Evolutionary conservation across 2,797 vertebrate genomes (phyloP).

Genomic region (Glyptemys insculpta): DNA sequence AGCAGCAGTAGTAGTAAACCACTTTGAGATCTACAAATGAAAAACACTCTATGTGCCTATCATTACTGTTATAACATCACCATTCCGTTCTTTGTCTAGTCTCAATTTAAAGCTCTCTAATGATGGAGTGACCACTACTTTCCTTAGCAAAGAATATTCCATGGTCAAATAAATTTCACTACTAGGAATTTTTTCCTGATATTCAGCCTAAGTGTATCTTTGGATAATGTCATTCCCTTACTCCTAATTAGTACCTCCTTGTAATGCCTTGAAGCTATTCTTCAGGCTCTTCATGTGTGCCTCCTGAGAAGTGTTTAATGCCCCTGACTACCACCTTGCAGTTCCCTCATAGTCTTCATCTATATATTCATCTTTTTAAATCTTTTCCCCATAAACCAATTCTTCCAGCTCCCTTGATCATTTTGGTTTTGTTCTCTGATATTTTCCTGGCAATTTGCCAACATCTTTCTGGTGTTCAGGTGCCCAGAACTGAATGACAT

Average conservation of each 20-base stretch:
- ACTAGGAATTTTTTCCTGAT: background rate
- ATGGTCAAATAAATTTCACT: background rate
- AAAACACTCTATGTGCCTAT: background rate
- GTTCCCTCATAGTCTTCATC: accelerated
- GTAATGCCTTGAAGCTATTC: background rate
- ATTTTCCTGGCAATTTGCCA: background rate
- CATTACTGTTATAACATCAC: background rate
- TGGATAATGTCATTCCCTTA: background rate
- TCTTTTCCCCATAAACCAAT: background rate
- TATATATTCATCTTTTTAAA: background rate
- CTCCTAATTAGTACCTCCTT: background rate
- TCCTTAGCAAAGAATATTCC: background rate
- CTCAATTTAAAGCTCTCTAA: background rate
- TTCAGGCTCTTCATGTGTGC: background rate
- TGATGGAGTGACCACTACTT: background rate
- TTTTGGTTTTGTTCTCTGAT: background rate
- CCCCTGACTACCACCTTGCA: background rate
- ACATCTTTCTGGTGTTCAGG: background rate
- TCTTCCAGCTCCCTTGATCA: background rate
- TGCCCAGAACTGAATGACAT: background rate
- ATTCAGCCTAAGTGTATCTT: background rate
- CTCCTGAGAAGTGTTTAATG: background rate
- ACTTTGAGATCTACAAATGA: background rate
- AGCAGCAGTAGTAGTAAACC: background rate
- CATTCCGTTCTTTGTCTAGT: background rate